Evolutionary conservation across 2,797 vertebrate genomes (phyloP).

Genomic region (Leucoraja ocellata): DNA sequence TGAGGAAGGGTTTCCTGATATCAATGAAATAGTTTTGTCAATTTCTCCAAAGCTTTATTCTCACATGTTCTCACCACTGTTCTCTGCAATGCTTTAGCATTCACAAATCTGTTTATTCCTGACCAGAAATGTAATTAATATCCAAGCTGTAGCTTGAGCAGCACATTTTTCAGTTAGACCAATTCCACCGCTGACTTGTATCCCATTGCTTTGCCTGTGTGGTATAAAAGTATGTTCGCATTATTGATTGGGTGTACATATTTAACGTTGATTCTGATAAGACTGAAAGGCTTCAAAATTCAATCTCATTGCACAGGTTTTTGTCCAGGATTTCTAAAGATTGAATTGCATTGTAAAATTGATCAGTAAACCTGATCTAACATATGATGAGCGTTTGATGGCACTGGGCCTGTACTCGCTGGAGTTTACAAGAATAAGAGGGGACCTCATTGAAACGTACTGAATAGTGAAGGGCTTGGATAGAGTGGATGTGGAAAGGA

Average conservation of each 20-base stretch:
- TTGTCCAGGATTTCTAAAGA: too few species aligned
- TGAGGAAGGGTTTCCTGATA: neutral
- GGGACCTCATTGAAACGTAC: too few species aligned
- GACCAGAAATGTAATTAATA: neutral
- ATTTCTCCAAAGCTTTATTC: neutral
- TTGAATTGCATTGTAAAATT: too few species aligned
- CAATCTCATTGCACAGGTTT: too few species aligned
- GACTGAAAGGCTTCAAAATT: neutral
- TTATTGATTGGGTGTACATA: neutral
- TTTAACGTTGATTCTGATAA: neutral
- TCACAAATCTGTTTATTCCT: neutral
- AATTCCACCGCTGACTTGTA: neutral
- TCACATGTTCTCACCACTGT: neutral
- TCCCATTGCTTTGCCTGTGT: neutral
- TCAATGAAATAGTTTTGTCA: neutral
- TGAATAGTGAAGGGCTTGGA: too few species aligned
- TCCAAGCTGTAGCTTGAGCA: neutral
- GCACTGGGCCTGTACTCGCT: too few species aligned
- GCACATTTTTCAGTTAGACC: neutral
- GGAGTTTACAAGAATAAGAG: too few species aligned
- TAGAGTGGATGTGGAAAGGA: too few species aligned
- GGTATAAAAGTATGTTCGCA: neutral
- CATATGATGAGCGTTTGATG: too few species aligned
- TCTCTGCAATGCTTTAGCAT: neutral
- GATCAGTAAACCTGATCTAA: too few species aligned